Percentiles rank a stretch among this genome's conserved stretches.
These are phyloP conservation scores for Epistrophe grossulariae DNA, from an alignment of 2,888 invertebrate genomes.

Conservation along the genomic window DNA sequence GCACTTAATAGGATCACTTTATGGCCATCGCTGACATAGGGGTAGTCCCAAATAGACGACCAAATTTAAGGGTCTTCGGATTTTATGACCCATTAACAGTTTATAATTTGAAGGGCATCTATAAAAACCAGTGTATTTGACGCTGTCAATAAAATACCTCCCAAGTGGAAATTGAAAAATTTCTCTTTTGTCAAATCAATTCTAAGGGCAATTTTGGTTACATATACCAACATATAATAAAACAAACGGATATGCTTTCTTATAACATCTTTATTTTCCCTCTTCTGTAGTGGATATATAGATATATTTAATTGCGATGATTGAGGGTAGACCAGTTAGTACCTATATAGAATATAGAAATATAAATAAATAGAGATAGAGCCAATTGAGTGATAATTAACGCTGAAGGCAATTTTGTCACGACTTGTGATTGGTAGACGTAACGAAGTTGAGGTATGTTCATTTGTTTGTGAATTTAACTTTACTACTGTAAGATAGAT, in stretches of 20 bases:
- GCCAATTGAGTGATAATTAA: slow-evolving; percentile 22
- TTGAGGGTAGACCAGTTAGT: slow-evolving; percentile 44
- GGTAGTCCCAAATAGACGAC: slow-evolving; percentile 53
- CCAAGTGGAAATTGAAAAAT: slow-evolving; percentile 50
- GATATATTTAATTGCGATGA: slow-evolving; percentile 35
- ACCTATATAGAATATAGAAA: slow-evolving; percentile 14
- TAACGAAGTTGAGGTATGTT: slow-evolving; percentile 28
- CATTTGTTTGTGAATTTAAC: slow-evolving; percentile 43
- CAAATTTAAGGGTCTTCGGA: slow-evolving; percentile 32
- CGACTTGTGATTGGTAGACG: slow-evolving; percentile 53
- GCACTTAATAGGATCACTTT: slow-evolving; percentile 30
- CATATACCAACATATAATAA: not conserved
- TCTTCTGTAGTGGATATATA: not conserved
- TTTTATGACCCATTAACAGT: slow-evolving; percentile 74
- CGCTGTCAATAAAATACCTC: slow-evolving; percentile 48
- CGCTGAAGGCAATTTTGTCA: slow-evolving; percentile 59
- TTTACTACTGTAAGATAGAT: slow-evolving; percentile 30
- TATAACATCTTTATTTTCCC: slow-evolving; percentile 42
- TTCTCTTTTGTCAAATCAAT: slow-evolving; percentile 5
- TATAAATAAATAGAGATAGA: not conserved
- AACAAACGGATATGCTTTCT: not conserved
- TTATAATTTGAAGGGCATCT: slow-evolving; percentile 62
- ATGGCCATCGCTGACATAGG: slow-evolving; percentile 42
- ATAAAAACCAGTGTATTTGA: slow-evolving; percentile 43
- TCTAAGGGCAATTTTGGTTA: not conserved